Conservation (phyloP, 2,113 vertebrate species). For the Solenodon paradoxus region DNA sequence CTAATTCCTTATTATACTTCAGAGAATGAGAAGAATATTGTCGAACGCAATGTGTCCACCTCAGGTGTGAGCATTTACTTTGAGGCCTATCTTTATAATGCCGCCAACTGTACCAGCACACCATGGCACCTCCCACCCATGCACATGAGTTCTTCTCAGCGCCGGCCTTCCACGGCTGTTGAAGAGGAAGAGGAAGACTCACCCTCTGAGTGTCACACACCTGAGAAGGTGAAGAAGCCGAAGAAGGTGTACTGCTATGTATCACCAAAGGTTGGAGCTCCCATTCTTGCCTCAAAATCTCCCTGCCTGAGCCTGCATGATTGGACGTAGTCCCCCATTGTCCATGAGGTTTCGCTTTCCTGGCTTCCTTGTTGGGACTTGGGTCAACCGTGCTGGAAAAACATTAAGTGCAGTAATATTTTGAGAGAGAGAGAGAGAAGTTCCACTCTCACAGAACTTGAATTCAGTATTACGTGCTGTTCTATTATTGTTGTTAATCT, state of each 20-base stretch:
- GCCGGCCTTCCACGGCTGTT: slow-evolving; percentile 90
- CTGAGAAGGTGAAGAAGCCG: slow-evolving; percentile 98
- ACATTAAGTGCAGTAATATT: no score
- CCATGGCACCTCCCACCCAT: slow-evolving; percentile 92
- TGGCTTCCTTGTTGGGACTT: no score
- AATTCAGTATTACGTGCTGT: not conserved
- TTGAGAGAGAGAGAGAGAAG: not conserved
- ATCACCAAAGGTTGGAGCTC: slow-evolving; percentile 93
- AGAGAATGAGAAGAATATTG: slow-evolving; percentile 96
- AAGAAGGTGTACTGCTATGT: slow-evolving; percentile 99
- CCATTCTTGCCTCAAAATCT: not conserved
- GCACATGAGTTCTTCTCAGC: slow-evolving; percentile 88
- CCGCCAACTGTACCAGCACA: slow-evolving; percentile 89
- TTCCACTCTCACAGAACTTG: not conserved
- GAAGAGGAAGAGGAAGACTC: slow-evolving; percentile 94
- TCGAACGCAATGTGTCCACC: slow-evolving; percentile 97
- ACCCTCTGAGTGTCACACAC: slow-evolving; percentile 89
- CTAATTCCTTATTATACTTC: slow-evolving; percentile 39
- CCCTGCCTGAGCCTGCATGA: not conserved
- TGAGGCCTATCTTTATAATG: slow-evolving; percentile 96
- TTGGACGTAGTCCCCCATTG: not conserved
- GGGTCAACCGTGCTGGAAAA: no score
- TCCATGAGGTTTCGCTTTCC: not conserved
- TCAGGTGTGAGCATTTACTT: slow-evolving; percentile 98
- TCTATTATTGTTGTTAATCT: not conserved